These are phyloP conservation scores for Cardinalis cardinalis DNA, from an alignment of 2,113 vertebrate species.

Conservation along the genomic window DNA sequence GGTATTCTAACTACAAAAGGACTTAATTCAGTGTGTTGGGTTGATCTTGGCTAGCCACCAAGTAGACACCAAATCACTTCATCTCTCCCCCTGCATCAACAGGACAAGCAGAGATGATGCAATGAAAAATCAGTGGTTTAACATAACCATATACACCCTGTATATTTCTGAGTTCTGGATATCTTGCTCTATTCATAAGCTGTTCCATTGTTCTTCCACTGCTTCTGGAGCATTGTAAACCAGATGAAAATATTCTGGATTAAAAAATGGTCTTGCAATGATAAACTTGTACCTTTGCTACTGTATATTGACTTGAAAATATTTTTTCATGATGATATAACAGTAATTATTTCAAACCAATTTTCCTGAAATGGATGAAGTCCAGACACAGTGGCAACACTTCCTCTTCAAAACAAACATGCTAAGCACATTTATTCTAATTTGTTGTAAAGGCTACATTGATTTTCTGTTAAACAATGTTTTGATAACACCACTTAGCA, in stretches of 20 bases:
- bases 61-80: not conserved
- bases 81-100: not conserved
- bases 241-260: not conserved
- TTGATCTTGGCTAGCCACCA: not conserved
- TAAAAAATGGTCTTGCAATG: not conserved
- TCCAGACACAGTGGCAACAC: not conserved
- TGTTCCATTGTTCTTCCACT: not conserved
- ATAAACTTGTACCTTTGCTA: not conserved
- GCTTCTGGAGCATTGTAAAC: not conserved
- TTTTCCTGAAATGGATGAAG: not conserved
- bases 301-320: not conserved
- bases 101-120: not conserved
- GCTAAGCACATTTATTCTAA: not conserved
- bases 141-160: not conserved
- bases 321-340: not conserved
- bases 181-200: rapidly evolving
- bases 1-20: not conserved
- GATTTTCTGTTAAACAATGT: not conserved
- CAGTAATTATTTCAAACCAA: not conserved
- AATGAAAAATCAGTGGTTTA: not conserved
- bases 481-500: not conserved
- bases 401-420: not conserved
- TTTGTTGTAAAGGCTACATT: not conserved
- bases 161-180: not conserved
- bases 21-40: not conserved